Percentiles rank a stretch among this genome's conserved stretches.
phyloP scores from a whole-genome alignment of 2,113 vertebrate genomes.

The Aegithalos caudatus region DNA sequence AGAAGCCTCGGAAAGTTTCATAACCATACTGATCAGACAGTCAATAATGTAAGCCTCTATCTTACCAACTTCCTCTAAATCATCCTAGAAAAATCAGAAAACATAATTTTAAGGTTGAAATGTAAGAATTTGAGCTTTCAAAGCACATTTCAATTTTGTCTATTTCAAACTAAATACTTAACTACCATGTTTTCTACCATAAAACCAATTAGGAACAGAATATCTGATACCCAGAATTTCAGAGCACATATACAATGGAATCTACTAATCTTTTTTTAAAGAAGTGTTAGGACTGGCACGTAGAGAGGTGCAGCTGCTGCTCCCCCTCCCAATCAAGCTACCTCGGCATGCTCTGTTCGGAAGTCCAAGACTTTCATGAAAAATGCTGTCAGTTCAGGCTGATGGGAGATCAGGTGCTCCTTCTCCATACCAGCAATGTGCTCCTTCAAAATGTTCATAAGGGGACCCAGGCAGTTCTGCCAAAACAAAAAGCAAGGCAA shows the following conservation, averaged over 20 bases:
- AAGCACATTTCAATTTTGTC: neutral
- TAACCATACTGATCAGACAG: slow-evolving; percentile 88
- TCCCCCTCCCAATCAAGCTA: slow-evolving; percentile 20
- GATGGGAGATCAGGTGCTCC: slow-evolving; percentile 83
- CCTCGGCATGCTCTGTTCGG: slow-evolving; percentile 81
- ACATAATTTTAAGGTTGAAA: neutral
- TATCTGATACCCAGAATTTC: neutral
- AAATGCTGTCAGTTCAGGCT: slow-evolving; percentile 87
- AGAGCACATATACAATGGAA: neutral
- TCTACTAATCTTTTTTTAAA: neutral
- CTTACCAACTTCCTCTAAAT: slow-evolving; percentile 79
- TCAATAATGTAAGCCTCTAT: slow-evolving; percentile 82
- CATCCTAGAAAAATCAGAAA: slow-evolving; percentile 71
- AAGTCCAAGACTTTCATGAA: slow-evolving; percentile 90
- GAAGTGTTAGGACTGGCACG: neutral
- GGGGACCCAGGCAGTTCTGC: slow-evolving; percentile 79
- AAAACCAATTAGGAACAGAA: neutral
- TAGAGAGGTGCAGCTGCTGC: neutral
- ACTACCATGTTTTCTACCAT: neutral
- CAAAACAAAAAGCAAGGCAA: slow-evolving; percentile 9
- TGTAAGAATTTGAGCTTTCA: neutral
- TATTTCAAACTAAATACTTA: neutral
- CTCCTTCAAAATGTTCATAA: slow-evolving; percentile 88
- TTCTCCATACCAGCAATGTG: slow-evolving; percentile 86
- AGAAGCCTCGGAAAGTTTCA: slow-evolving; percentile 93